Conservation (phyloP, 2,797 vertebrate species). For the Vespertilio murinus region DNA sequence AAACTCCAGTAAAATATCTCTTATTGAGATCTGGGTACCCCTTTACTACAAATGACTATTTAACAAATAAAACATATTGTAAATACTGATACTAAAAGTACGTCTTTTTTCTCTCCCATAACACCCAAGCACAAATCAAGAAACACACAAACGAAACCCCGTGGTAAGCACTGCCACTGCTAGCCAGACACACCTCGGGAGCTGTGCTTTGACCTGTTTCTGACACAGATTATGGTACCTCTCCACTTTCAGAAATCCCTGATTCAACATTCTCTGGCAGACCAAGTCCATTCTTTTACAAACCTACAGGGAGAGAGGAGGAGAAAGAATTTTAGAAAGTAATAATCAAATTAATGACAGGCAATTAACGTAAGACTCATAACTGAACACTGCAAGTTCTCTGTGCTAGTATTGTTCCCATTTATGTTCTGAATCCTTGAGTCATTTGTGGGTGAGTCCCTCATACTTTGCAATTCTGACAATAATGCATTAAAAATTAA, state of each 20-base stretch:
- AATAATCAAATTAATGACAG: not conserved
- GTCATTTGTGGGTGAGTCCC: not conserved
- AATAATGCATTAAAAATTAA: not conserved
- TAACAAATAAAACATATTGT: too few species aligned
- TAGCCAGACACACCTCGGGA: conserved; percentile 90
- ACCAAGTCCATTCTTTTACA: conserved; percentile 99
- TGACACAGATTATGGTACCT: conserved; percentile 98
- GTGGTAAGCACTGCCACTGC: not conserved
- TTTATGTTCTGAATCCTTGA: not conserved
- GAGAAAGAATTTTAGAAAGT: conserved; percentile 55
- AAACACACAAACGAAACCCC: not conserved
- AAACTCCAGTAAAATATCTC: not conserved
- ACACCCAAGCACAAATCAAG: not conserved
- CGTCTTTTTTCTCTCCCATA: not conserved
- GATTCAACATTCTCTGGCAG: conserved; percentile 97
- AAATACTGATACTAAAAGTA: too few species aligned
- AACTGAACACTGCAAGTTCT: not conserved
- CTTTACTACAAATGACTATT: too few species aligned
- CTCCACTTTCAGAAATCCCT: conserved; percentile 98
- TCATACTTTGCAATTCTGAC: not conserved
- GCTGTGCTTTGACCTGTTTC: conserved; percentile 98
- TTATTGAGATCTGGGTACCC: not conserved
- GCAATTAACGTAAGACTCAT: not conserved
- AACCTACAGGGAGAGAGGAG: conserved; percentile 86
- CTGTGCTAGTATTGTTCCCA: not conserved